A percentile compares a stretch with the other conserved stretches of the same genome.
Conservation (phyloP, 2,113 vertebrate species). For the Corythaixoides concolor region DNA sequence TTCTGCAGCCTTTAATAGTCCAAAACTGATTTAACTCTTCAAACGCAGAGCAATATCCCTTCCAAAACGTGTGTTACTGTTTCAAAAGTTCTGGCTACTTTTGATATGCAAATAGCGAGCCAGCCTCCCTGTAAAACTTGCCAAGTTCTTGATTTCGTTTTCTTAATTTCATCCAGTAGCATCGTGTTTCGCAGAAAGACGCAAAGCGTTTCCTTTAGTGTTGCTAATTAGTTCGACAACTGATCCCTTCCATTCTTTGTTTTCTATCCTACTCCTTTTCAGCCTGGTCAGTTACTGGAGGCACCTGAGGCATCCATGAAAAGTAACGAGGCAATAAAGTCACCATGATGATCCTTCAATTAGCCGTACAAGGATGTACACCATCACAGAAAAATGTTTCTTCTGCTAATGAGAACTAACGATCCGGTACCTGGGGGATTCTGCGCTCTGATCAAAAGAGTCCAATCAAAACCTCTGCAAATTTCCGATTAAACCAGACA, state of each 20-base stretch:
- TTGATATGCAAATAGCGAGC: slow-evolving; percentile 30
- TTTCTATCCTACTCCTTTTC: neutral
- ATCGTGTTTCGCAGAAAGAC: neutral
- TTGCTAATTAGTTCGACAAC: slow-evolving; percentile 1
- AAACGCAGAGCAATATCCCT: slow-evolving; percentile 9
- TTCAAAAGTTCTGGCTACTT: slow-evolving; percentile 40
- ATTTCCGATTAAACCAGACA: slow-evolving; percentile 36
- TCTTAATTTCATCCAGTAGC: slow-evolving; percentile 5
- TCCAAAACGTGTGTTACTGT: neutral
- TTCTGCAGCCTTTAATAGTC: slow-evolving; percentile 31
- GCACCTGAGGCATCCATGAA: neutral
- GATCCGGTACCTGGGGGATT: slow-evolving; percentile 26
- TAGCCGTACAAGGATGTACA: slow-evolving; percentile 12
- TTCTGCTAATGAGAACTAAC: slow-evolving; percentile 54
- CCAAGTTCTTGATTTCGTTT: slow-evolving; percentile 34
- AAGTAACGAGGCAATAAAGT: neutral
- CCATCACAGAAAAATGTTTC: neutral
- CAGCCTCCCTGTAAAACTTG: neutral
- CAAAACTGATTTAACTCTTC: slow-evolving; percentile 43
- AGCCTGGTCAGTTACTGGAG: neutral
- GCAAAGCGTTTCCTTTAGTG: neutral
- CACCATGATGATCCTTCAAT: slow-evolving; percentile 11
- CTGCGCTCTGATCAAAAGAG: slow-evolving; percentile 34
- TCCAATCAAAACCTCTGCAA: slow-evolving; percentile 33
- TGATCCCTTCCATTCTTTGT: neutral